Base-by-base conservation (phyloP, 2,888 invertebrate genomes). In the Bombylius discolor region DNA sequence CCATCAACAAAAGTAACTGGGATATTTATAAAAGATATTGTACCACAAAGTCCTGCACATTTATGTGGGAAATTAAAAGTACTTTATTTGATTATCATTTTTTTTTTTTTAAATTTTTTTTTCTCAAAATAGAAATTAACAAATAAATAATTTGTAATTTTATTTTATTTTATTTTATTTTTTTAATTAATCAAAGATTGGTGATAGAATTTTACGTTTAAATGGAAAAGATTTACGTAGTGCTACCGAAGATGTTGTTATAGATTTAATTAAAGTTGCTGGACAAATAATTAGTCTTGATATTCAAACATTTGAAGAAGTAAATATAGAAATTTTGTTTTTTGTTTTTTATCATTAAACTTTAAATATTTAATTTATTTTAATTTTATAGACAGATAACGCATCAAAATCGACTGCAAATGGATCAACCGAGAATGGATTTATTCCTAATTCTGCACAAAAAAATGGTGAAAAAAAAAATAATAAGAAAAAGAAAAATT, bases 1-100 rank as follows among this genome's bases (percentile, higher is more conserved):
- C 85, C 74, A 12, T 69, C 69, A 56, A 66, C 70, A 49, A 72
- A 86, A 55, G 83, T 96, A 62, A 86, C 93, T 56, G 98, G 98
- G 7, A 97, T 99, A 68, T 99, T 99, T 73, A 93, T 99, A 69
- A 98, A 98, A 74, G 93, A 94, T 67, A 96, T 99, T 1, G 83
- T 96, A 13, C 84, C 91, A 1, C 86, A 91, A 60, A 95, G 94
- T 74, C 96, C 98, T 1, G 99, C 98, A 1, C 95, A 93, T 51
- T 80, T 82, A 65, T 86, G 89, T 61, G 93, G 89, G n/a, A 84
- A 88, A 64, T 75, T 92, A 48, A 88, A 89, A 78, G 91, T 90
- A 74, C 9, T 36, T 46, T 46, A 14, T 36, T 36, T 33, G 9
- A 13, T n/a, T 9, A 36, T 39, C 7, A 51, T 36, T 8, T 51